Conservation (phyloP, 1,140 invertebrate species). For the Linepithema humile region DNA sequence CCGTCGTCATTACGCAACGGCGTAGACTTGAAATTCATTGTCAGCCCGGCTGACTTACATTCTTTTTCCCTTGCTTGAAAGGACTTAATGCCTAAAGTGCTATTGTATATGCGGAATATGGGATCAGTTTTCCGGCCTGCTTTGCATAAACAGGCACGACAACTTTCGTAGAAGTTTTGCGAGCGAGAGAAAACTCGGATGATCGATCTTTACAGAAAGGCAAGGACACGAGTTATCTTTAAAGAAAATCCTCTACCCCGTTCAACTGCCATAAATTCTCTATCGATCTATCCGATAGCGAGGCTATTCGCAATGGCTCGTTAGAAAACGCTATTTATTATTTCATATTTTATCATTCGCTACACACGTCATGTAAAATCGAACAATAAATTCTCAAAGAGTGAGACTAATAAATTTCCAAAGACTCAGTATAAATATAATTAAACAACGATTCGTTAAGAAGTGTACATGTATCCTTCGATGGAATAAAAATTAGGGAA, state of each 20-base stretch:
- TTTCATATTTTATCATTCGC: no score
- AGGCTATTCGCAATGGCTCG: no score
- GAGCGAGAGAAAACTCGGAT: constrained; percentile 38
- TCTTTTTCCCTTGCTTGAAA: constrained; percentile 45
- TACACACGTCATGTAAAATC: neutral
- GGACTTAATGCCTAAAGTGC: constrained; percentile 60
- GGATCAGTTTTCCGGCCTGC: constrained; percentile 60
- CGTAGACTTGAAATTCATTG: constrained; percentile 64
- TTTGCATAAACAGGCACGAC: constrained; percentile 60
- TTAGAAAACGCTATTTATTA: no score
- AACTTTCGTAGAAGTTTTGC: constrained; percentile 41
- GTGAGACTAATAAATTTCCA: neutral
- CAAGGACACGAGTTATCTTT: neutral
- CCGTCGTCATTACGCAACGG: constrained; percentile 52
- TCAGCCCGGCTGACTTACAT: constrained; percentile 42
- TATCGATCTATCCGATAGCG: neutral
- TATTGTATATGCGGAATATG: constrained; percentile 60
- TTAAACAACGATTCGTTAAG: neutral
- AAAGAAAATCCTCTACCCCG: neutral
- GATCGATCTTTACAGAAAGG: neutral
- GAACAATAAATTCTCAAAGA: neutral
- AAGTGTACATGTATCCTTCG: neutral
- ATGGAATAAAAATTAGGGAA: neutral
- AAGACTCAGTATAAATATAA: neutral
- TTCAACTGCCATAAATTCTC: neutral